Percentiles rank a stretch among this genome's conserved stretches.
phyloP scores from a whole-genome alignment of 2,888 invertebrate species.

The Malachius bipustulatus region DNA sequence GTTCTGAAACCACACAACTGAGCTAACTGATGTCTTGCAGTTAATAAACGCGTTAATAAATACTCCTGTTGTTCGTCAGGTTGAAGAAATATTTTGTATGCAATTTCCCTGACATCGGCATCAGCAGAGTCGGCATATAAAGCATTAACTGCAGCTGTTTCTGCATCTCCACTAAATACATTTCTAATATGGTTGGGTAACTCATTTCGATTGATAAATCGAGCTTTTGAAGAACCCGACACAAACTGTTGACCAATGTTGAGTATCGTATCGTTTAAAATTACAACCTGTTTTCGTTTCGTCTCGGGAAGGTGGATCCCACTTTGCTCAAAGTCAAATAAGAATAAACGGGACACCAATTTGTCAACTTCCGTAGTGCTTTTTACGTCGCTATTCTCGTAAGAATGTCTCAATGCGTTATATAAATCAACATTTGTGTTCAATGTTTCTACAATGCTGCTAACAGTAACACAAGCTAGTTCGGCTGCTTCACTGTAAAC shows the following conservation, averaged over 20 bases:
- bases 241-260: conserved; percentile 76
- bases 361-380: conserved; percentile 62
- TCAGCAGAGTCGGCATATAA: conserved; percentile 74
- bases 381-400: conserved; percentile 55
- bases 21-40: conserved; percentile 68
- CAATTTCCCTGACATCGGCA: conserved; percentile 71
- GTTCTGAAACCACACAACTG: conserved; percentile 78
- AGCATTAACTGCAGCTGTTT: conserved; percentile 64
- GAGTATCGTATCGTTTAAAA: conserved; percentile 75
- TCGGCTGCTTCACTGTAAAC: conserved; percentile 74
- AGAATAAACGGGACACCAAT: conserved; percentile 77
- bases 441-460: conserved; percentile 87
- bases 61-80: conserved; percentile 67
- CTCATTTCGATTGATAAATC: conserved; percentile 48
- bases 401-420: conserved; percentile 58
- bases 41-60: conserved; percentile 59
- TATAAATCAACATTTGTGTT: conserved; percentile 86
- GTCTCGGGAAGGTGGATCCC: conserved; percentile 84
- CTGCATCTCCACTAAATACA: conserved; percentile 55
- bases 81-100: conserved; percentile 73
- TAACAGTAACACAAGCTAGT: conserved; percentile 75
- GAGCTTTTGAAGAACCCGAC: conserved; percentile 58
- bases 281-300: conserved; percentile 63
- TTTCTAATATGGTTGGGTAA: conserved; percentile 64
- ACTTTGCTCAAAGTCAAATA: conserved; percentile 95